These are phyloP conservation scores for Xyliphius kryptos DNA, from an alignment of 2,113 vertebrate genomes.

Conservation along the genomic window DNA sequence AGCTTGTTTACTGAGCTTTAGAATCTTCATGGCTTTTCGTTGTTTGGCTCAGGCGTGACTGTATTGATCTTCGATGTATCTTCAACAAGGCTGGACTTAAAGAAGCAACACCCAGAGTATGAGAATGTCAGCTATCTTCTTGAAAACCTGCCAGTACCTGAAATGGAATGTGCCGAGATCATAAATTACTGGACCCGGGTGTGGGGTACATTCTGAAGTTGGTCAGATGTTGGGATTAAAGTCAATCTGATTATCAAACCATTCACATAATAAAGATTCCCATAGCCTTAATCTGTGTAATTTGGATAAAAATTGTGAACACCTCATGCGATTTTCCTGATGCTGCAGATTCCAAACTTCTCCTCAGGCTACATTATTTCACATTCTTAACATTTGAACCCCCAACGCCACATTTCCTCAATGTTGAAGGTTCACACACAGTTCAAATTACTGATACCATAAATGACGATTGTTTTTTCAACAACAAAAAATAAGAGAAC, in stretches of 20 bases:
- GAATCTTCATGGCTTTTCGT: conserved; percentile 37
- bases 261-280: too few relatives aligned
- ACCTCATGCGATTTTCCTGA: neutral
- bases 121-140: neutral
- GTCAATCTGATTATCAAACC: too few relatives aligned
- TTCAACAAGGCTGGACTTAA: neutral
- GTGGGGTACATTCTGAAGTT: too few relatives aligned
- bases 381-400: neutral
- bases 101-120: conserved; percentile 1
- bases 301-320: too few relatives aligned
- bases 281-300: too few relatives aligned
- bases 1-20: conserved; percentile 27
- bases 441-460: too few relatives aligned
- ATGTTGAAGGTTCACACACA: neutral
- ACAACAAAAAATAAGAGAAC: too few relatives aligned
- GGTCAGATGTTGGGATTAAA: too few relatives aligned
- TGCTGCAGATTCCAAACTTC: neutral
- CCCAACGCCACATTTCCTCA: too few relatives aligned
- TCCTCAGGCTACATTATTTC: neutral
- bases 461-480: too few relatives aligned
- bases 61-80: neutral
- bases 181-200: too few relatives aligned
- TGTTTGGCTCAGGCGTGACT: neutral
- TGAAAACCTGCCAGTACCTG: conserved; percentile 28
- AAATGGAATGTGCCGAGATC: conserved; percentile 23